Evolutionary conservation across 2,113 vertebrate genomes (phyloP).

Genomic region (Tympanuchus pallidicinctus): DNA sequence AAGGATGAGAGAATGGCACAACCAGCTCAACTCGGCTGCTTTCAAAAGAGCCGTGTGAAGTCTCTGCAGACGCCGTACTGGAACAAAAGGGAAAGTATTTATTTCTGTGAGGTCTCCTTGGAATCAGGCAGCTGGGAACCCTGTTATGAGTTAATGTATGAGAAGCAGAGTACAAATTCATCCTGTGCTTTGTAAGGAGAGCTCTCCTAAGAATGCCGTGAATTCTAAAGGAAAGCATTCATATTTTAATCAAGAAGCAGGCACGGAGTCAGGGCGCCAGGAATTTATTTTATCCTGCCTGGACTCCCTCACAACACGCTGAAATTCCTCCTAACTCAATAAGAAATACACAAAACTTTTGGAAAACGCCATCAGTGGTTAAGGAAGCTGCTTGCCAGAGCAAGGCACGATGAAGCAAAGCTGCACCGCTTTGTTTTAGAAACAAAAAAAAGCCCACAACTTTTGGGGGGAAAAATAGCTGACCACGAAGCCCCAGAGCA

Average conservation of each 20-base stretch:
- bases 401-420: neutral
- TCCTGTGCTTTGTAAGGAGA: constrained; percentile 40
- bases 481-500: neutral
- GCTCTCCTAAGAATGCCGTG: neutral
- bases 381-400: neutral
- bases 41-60: constrained; percentile 44
- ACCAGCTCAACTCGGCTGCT: constrained; percentile 18
- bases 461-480: neutral
- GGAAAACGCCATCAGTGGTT: accelerated
- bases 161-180: constrained; percentile 47
- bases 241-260: constrained; percentile 59
- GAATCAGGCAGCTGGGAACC: constrained; percentile 60
- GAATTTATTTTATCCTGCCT: neutral
- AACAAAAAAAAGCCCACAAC: neutral
- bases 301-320: neutral
- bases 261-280: neutral
- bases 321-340: neutral
- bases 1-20: neutral
- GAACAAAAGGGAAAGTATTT: constrained; percentile 60
- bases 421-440: accelerated
- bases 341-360: neutral
- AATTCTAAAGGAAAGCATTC: constrained; percentile 41
- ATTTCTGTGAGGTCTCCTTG: constrained; percentile 58
- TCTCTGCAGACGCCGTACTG: neutral
- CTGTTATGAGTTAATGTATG: constrained; percentile 39